These are phyloP conservation scores for Campoletis raptor DNA, from an alignment of 2,888 invertebrate species.

Conservation along the genomic window DNA sequence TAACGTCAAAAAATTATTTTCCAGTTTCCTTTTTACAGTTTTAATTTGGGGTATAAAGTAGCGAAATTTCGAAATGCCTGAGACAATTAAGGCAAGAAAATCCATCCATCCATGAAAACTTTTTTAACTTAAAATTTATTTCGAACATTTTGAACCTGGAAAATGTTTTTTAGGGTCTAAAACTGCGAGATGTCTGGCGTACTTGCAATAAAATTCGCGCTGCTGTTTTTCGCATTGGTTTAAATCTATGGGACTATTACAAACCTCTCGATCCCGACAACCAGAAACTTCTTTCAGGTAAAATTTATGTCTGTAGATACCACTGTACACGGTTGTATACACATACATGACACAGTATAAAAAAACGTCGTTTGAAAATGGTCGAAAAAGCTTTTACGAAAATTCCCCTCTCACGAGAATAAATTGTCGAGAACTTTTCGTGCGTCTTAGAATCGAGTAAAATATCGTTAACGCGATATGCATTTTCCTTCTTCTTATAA, in stretches of 20 bases:
- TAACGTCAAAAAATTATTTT: constrained; percentile 14
- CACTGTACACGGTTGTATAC: neutral
- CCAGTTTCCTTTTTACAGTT: neutral
- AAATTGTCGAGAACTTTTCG: neutral
- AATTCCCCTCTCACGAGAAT: neutral
- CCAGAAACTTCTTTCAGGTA: constrained; percentile 90
- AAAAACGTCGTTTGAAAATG: neutral
- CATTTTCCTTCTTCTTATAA: neutral
- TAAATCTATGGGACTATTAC: constrained; percentile 91
- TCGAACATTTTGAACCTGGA: neutral
- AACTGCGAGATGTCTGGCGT: constrained; percentile 90
- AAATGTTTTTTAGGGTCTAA: constrained; percentile 78
- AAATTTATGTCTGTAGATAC: constrained; percentile 5
- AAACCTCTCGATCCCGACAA: constrained; percentile 89
- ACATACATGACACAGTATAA: neutral
- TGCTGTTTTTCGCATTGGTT: constrained; percentile 90
- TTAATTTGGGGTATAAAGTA: constrained; percentile 10
- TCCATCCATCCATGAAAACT: neutral
- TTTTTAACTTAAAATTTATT: neutral
- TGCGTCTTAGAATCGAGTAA: neutral
- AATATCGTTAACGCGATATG: neutral
- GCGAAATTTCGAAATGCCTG: constrained; percentile 71
- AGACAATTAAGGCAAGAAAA: constrained; percentile 69
- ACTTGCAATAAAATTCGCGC: constrained; percentile 93
- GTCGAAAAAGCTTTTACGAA: neutral